These are phyloP conservation scores for Sycophaga agraensis DNA, from an alignment of 1,140 invertebrate genomes.

Conservation along the genomic window DNA sequence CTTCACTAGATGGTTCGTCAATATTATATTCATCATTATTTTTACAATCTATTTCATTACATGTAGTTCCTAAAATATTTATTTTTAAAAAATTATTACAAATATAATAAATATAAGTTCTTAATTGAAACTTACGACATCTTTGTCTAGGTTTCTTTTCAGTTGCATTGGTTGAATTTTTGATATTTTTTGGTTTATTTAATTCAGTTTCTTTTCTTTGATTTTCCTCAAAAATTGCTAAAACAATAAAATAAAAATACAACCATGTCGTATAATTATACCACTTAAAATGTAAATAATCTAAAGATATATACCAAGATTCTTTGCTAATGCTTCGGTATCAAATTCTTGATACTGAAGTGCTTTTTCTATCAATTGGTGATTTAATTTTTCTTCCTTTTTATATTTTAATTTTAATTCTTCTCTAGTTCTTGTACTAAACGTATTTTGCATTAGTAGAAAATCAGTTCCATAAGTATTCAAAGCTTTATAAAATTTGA, in stretches of 20 bases:
- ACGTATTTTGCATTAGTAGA: constrained; percentile 80
- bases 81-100: neutral
- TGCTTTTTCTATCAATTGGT: constrained; percentile 61
- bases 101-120: neutral
- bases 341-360: constrained; percentile 59
- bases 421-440: constrained; percentile 72
- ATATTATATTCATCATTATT: constrained; percentile 27
- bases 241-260: constrained; percentile 17
- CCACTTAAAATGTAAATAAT: neutral
- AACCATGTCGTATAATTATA: neutral
- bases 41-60: constrained; percentile 14
- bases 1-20: constrained; percentile 24
- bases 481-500: constrained; percentile 85
- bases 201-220: constrained; percentile 34
- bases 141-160: constrained; percentile 31
- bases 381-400: constrained; percentile 65
- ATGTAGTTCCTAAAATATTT: neutral
- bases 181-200: constrained; percentile 22
- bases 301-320: constrained; percentile 47
- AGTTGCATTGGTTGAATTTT: constrained; percentile 11
- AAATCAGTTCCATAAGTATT: constrained; percentile 88
- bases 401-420: constrained; percentile 83
- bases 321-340: constrained; percentile 54
- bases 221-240: constrained; percentile 39
- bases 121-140: constrained; percentile 33